These are phyloP conservation scores for Heliconius hewitsoni DNA, from an alignment of 1,140 invertebrate genomes.

Conservation along the genomic window DNA sequence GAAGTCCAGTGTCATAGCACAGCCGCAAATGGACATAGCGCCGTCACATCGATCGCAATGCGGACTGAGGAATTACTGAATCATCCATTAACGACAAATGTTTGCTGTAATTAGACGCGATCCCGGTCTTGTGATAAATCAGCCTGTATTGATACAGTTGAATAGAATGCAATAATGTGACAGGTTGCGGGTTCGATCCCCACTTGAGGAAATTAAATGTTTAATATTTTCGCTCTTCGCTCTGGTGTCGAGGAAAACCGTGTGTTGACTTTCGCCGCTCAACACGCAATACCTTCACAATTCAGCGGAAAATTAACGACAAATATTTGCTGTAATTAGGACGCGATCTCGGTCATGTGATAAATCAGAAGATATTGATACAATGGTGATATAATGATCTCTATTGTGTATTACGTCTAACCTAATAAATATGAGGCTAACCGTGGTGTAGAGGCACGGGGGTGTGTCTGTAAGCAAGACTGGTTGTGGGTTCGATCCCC, in stretches of 20 bases:
- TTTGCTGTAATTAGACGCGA: constrained; percentile 59
- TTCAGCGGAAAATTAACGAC: constrained; percentile 46
- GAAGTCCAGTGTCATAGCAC: not conserved
- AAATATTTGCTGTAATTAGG: constrained; percentile 63
- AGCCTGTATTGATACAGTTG: constrained; percentile 31
- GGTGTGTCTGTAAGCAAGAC: too few relatives aligned
- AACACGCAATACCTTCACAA: too few relatives aligned
- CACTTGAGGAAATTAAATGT: too few relatives aligned
- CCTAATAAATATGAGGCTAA: not conserved
- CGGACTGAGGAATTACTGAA: constrained; percentile 51
- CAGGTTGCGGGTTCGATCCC: too few relatives aligned
- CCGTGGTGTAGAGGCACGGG: too few relatives aligned
- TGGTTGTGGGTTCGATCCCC: too few relatives aligned
- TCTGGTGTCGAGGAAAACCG: too few relatives aligned
- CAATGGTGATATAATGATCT: too few relatives aligned
- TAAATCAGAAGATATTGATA: constrained; percentile 47
- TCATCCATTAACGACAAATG: constrained; percentile 65
- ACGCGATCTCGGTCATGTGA: constrained; percentile 47
- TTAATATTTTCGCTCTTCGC: too few relatives aligned
- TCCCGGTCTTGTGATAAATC: constrained; percentile 53
- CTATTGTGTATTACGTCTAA: not conserved
- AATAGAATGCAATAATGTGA: not conserved
- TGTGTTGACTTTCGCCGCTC: too few relatives aligned
- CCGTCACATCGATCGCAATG: constrained; percentile 31
- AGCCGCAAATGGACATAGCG: constrained; percentile 21